Base-by-base conservation (phyloP, 2,113 vertebrate genomes). In the Chlamydotis undulata region DNA sequence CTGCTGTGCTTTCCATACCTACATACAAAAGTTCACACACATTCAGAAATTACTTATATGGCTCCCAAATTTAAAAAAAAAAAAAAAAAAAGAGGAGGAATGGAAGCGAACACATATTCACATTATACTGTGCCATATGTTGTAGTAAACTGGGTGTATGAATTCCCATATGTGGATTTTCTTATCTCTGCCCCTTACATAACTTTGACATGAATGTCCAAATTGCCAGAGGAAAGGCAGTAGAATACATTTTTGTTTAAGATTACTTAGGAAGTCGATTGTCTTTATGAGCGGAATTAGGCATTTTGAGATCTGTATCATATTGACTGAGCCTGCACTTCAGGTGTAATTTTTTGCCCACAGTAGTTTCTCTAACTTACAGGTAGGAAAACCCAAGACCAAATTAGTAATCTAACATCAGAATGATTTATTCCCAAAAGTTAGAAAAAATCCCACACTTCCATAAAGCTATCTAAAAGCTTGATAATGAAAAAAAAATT, bases 61-160 rank as follows among this genome's bases (percentile, higher is more conserved):
- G 24, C 13, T 90, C 47, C 19, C 23, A 90, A 65, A 74, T 77
- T 10, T 0, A 35, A 69, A 53, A 56, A 23, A 45, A 64, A 64
- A 25, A 53, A 56, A 23, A 45, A 64, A 65, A 22, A 1, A 33
- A 4, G 19, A 4, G 6, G 28, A n/a, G 12, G 53, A 3, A 31
- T 33, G 25, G 39, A 64, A 76, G 45, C 2, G 53, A 96, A 61
- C 91, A 94, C 84, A 95, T 94, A 75, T 69, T 90, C 82, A 43
- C 7, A 0, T 95, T 94, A 47, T 90, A 37, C 67, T 50, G 33
- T 85, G 52, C 93, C 93, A 95, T 96, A 96, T 96, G 94, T 74
- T 94, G 31, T 93, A 94, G 96, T 96, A 96, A 96, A 96, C 90
- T 75, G 96, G 10, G 71, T 92, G 68, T 77, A 78, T 90, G 68